Evolutionary conservation across 2,888 invertebrate species (phyloP).

Genomic region (Noctuana brunneofusca): DNA sequence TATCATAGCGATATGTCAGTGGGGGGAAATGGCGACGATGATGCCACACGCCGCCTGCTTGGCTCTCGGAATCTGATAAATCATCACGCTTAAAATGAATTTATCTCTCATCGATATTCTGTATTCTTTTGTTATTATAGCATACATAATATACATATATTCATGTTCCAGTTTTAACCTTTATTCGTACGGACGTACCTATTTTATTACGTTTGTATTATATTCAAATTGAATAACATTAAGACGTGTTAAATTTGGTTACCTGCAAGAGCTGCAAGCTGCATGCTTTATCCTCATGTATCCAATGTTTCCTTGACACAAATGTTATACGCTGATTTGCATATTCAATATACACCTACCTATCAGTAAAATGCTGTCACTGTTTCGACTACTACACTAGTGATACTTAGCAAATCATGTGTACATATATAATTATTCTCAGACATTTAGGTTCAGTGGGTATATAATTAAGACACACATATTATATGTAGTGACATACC

Average conservation of each 20-base stretch:
- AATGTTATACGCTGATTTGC: conserved; percentile 14
- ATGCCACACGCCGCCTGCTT: conserved; percentile 59
- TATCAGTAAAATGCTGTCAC: conserved; percentile 17
- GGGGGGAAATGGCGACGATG: conserved; percentile 60
- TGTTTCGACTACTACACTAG: background rate
- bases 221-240: conserved; percentile 11
- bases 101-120: conserved; percentile 61
- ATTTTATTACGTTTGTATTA: conserved; percentile 28
- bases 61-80: conserved; percentile 60
- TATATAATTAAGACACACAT: conserved; percentile 9
- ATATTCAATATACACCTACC: conserved; percentile 16
- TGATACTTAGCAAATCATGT: conserved; percentile 14
- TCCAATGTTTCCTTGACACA: conserved; percentile 4
- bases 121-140: conserved; percentile 51
- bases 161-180: conserved; percentile 31
- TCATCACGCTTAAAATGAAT: conserved; percentile 67
- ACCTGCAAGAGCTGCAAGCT: conserved; percentile 7
- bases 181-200: conserved; percentile 23
- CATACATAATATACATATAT: conserved; percentile 35
- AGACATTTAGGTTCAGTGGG: background rate
- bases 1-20: conserved; percentile 68
- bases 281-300: conserved; percentile 17
- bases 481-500: background rate
- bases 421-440: background rate
- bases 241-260: conserved; percentile 13